phyloP scores from a whole-genome alignment of 2,797 vertebrate species.

The Myripristis jacobus region DNA sequence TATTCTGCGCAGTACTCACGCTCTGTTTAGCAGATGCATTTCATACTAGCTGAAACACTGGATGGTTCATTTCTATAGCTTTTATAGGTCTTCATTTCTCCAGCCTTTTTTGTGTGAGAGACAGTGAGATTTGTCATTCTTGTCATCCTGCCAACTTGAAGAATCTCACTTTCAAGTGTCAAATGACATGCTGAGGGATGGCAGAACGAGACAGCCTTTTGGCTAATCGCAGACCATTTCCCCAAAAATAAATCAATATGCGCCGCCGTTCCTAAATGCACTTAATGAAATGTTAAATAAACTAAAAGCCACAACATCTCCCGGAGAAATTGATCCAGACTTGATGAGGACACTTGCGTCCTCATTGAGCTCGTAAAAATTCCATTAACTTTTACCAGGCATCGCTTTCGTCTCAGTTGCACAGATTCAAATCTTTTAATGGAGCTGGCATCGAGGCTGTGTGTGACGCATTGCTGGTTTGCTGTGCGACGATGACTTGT shows the following conservation, averaged over 20 bases:
- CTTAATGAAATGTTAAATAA: constrained; percentile 70
- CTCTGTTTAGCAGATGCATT: constrained; percentile 7
- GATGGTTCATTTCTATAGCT: background rate
- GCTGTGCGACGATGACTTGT: constrained; percentile 60
- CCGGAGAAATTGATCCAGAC: constrained; percentile 63
- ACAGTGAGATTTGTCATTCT: constrained; percentile 17
- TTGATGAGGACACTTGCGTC: constrained; percentile 60
- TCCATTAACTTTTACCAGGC: constrained; percentile 70
- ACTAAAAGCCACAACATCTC: constrained; percentile 62
- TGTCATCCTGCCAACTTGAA: constrained; percentile 7
- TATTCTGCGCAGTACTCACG: background rate
- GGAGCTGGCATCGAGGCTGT: constrained; percentile 57
- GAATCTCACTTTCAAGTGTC: constrained; percentile 24
- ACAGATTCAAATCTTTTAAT: constrained; percentile 77
- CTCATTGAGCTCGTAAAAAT: constrained; percentile 73
- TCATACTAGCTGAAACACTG: constrained; percentile 13
- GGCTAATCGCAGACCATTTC: constrained; percentile 23
- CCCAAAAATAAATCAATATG: constrained; percentile 47
- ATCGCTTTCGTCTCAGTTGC: constrained; percentile 66
- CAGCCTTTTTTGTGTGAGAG: constrained; percentile 21
- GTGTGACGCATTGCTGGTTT: constrained; percentile 32
- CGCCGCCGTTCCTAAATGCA: constrained; percentile 36
- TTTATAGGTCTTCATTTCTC: constrained; percentile 19
- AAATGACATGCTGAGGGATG: constrained; percentile 21
- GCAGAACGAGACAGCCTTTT: constrained; percentile 3